Conservation (phyloP, 2,797 vertebrate species). For the Tragelaphus eurycerus region DNA sequence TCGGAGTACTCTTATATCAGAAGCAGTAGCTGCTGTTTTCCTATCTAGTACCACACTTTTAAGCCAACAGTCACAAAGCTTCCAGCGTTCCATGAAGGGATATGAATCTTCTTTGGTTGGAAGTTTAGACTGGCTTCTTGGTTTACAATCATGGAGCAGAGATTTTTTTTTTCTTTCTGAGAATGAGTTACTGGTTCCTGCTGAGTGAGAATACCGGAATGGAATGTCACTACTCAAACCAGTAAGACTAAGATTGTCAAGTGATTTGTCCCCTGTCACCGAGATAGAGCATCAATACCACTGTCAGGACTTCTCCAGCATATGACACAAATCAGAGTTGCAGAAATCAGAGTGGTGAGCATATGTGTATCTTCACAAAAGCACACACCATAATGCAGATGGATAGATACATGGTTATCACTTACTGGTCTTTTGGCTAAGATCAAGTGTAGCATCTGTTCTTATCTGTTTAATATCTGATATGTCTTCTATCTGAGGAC, state of each 20-base stretch:
- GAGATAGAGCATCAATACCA: neutral
- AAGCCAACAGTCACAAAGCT: neutral
- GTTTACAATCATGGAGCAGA: neutral
- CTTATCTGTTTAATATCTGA: neutral
- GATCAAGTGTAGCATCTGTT: neutral
- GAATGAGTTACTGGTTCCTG: neutral
- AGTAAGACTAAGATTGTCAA: neutral
- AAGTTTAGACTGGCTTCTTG: neutral
- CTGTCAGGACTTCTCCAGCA: neutral
- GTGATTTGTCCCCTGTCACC: neutral
- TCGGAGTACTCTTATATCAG: neutral
- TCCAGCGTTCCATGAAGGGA: neutral
- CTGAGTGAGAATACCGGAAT: neutral
- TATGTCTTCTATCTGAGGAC: neutral
- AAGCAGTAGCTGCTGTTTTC: neutral
- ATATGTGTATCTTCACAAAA: neutral
- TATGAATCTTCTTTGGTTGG: neutral
- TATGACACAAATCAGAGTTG: neutral
- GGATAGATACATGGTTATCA: neutral
- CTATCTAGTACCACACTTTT: neutral
- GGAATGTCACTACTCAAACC: neutral
- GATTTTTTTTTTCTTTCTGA: neutral
- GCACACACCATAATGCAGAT: neutral
- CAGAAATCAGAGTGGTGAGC: neutral
- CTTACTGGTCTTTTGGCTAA: neutral